Evolutionary conservation across 2,888 invertebrate genomes (phyloP).

Genomic region (Euzophera pinguis): DNA sequence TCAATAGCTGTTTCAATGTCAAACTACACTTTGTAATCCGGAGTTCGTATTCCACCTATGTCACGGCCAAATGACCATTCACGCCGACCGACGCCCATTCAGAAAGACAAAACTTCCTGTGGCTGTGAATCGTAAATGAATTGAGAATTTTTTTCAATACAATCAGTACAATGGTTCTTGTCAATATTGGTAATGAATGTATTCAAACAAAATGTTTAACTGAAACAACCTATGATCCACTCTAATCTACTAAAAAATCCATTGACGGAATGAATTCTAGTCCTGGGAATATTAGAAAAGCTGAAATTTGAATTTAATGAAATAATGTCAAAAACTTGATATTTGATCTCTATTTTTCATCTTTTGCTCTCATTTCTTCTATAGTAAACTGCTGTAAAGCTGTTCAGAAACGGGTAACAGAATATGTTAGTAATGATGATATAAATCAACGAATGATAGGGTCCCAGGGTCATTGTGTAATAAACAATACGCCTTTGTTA

Average conservation of each 20-base stretch:
- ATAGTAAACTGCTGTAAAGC: background rate
- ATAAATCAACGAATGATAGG: background rate
- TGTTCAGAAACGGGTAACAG: background rate
- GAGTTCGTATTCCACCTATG: constrained; percentile 27
- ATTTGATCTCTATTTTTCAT: too few relatives aligned
- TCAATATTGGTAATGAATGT: background rate
- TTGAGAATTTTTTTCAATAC: constrained; percentile 4
- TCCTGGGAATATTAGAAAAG: too few relatives aligned
- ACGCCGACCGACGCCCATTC: constrained; percentile 28
- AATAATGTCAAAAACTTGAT: too few relatives aligned
- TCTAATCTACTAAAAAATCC: too few relatives aligned
- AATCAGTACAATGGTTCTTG: background rate
- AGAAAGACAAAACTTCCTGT: constrained; percentile 22
- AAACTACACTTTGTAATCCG: constrained; percentile 23
- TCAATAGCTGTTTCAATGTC: constrained; percentile 27
- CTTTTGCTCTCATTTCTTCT: too few relatives aligned
- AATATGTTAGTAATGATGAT: background rate
- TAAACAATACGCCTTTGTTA: background rate
- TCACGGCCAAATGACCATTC: constrained; percentile 37
- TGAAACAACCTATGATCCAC: too few relatives aligned
- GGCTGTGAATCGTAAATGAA: constrained; percentile 17
- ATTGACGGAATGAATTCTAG: too few relatives aligned
- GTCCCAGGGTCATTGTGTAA: background rate
- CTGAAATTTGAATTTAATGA: too few relatives aligned
- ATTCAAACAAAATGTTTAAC: too few relatives aligned